Base-by-base conservation (phyloP, 2,888 invertebrate genomes). In the Tryphoninae sp. region DNA sequence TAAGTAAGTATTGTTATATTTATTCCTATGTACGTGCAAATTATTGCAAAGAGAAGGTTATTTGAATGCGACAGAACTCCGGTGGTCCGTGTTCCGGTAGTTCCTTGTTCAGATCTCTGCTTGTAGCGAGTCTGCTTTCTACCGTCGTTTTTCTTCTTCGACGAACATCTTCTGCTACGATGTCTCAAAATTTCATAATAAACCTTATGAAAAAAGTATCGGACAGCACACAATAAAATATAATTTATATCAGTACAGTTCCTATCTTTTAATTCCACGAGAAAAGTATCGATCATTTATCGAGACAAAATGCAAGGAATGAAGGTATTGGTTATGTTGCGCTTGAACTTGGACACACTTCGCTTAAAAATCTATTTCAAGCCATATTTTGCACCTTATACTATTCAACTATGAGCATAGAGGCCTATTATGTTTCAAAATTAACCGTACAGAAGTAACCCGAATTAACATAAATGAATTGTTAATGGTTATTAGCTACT, bases 301-400 rank as follows among this genome's bases (percentile, higher is more conserved):
- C 45, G 16, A 16, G 61, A 59, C 51, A 85, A 79, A 45, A 86
- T 86, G 86, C 85, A 85, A 40, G 68, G 83, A 73, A 67, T 84
- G 6, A 84, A 86, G 86, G 86, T 86, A 82, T 72, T 82, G 82
- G 82, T 83, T 81, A 84, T 77, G 79, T 68, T 78, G 6, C 59
- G 11, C 13, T 69, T 13, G 11, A 42, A 53, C 67, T 59, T 42
- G 23, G 13, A 22, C 49, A 0, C 13, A 45, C 45, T 62, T 40
- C 9, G 42, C n/a, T 6, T 19, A 42, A 40, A 40, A 26, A 45
- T 45, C 9, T 8, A 55, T 55, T 55, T 8, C 55, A 9, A 16
- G 6, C 19, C 9, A 19, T 19, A 55, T 55, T 53, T 55, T 19
- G 8, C 4, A n/a, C 9, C 8, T 45, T 13, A 45, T 45, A 45